Conservation (phyloP, 2,113 vertebrate genomes). For the Nesogale talazaci region DNA sequence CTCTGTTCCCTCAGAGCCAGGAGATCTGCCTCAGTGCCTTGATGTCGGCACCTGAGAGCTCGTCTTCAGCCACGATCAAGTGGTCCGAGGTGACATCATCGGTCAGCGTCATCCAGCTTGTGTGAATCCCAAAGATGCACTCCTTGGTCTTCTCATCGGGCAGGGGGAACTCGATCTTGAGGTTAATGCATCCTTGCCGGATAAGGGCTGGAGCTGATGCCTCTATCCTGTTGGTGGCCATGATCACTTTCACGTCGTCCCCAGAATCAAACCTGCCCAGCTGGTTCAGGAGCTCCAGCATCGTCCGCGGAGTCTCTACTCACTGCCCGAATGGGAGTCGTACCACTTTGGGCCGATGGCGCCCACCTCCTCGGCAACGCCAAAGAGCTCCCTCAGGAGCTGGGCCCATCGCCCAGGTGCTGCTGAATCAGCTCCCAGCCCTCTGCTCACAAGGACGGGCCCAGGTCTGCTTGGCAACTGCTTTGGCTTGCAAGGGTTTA, state of each 20-base stretch:
- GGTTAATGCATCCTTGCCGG: slow-evolving; percentile 96
- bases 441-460: slow-evolving; percentile 96
- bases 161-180: slow-evolving; percentile 98
- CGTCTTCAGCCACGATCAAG: slow-evolving; percentile 97
- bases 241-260: too few species aligned
- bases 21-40: too few species aligned
- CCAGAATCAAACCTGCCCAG: too few species aligned
- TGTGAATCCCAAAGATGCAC: slow-evolving; percentile 98
- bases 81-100: slow-evolving; percentile 96
- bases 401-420: slow-evolving; percentile 96
- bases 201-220: slow-evolving; percentile 98
- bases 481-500: slow-evolving; percentile 97
- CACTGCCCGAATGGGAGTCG: slow-evolving; percentile 97
- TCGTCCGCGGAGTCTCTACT: slow-evolving; percentile 97
- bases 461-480: slow-evolving; percentile 98
- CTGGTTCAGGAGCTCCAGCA: slow-evolving; percentile 98
- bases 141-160: slow-evolving; percentile 98
- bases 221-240: slow-evolving; percentile 99
- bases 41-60: slow-evolving; percentile 98
- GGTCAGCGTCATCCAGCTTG: slow-evolving; percentile 96
- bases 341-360: slow-evolving; percentile 99
- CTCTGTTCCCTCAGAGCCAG: too few species aligned
- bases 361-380: slow-evolving; percentile 98
- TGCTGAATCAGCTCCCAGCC: slow-evolving; percentile 99
- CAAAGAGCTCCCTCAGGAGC: slow-evolving; percentile 95